Evolutionary conservation across 2,797 vertebrate species (phyloP).

Genomic region (Coccyzus lansbergi): DNA sequence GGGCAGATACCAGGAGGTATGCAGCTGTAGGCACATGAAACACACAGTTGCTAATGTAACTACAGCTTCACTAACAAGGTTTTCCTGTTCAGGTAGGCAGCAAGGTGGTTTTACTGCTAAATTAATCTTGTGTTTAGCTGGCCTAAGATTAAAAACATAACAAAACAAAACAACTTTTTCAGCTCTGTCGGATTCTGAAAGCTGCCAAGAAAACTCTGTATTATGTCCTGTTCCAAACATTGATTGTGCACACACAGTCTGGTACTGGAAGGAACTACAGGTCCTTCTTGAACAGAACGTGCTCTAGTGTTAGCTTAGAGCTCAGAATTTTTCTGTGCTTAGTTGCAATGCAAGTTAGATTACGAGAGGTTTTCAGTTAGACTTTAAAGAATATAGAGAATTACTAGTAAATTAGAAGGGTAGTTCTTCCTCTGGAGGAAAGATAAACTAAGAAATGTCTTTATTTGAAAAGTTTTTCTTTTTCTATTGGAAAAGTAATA

Average conservation of each 20-base stretch:
- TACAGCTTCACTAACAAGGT: background rate
- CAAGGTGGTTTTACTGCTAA: background rate
- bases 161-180: background rate
- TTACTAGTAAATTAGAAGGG: background rate
- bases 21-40: background rate
- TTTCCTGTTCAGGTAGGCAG: constrained; percentile 26
- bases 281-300: background rate
- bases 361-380: background rate
- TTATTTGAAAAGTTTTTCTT: background rate
- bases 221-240: background rate
- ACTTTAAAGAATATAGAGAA: background rate
- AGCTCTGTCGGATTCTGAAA: background rate
- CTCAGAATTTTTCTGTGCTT: background rate
- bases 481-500: background rate
- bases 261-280: background rate
- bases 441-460: background rate
- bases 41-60: background rate
- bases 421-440: background rate
- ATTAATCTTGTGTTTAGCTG: background rate
- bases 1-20: background rate
- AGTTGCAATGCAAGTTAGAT: background rate
- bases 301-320: background rate
- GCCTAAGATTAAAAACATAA: background rate
- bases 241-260: background rate
- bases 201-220: background rate